A percentile compares a stretch with the other conserved stretches of the same genome.
Conservation (phyloP, 1,140 invertebrate species). For the Wiebesia pumilae region DNA sequence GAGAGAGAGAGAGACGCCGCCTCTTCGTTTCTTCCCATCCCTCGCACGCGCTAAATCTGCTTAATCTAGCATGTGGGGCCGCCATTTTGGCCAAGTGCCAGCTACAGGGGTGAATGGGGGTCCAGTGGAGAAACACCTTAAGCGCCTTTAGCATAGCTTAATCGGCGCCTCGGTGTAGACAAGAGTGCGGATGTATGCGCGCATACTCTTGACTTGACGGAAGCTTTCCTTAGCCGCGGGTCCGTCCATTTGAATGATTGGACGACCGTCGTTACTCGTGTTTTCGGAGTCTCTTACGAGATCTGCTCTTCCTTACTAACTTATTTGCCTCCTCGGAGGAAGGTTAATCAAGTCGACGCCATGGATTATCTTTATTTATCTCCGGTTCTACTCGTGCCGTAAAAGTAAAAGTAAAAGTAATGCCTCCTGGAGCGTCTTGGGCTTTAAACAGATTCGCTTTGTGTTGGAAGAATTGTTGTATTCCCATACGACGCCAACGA, state of each 20-base stretch:
- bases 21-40: neutral
- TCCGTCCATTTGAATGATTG: neutral
- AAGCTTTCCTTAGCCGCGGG: neutral
- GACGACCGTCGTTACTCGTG: neutral
- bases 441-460: neutral
- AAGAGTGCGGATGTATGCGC: neutral
- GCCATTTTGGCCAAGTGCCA: constrained; percentile 46
- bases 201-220: neutral
- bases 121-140: neutral
- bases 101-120: neutral
- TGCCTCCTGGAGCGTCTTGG: neutral
- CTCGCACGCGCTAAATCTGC: constrained; percentile 45
- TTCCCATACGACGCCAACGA: neutral
- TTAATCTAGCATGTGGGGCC: constrained; percentile 44
- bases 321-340: neutral
- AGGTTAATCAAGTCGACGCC: neutral
- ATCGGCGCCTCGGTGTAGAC: constrained; percentile 19
- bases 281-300: neutral
- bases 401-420: neutral
- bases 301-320: neutral
- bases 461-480: neutral
- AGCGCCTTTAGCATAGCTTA: constrained; percentile 22
- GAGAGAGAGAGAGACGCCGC: neutral
- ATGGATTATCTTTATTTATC: neutral
- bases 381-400: neutral